Evolutionary conservation across 2,797 vertebrate species (phyloP), one percentile per base, ranked within the genome.

Genomic region (Sebastes vulpes): DNA sequence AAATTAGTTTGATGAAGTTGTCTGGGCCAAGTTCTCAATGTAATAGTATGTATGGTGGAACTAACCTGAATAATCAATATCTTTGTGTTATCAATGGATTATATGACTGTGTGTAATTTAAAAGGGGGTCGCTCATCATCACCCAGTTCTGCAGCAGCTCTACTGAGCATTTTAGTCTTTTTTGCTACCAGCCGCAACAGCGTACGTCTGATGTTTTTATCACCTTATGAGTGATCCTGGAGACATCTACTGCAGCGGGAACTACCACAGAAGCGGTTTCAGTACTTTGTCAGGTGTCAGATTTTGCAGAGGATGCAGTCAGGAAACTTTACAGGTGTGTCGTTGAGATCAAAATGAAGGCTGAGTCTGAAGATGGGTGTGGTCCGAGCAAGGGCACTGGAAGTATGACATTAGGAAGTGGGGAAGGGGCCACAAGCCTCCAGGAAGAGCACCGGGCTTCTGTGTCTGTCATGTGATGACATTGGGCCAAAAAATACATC

Each of bases 121-220:
- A 66, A 66, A 20, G 5, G 4, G 2, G 25, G n/a, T 46, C 2
- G 9, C 16, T 29, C 9, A 8, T 31, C 18, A 4, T 10, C 29
- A 31, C 21, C 42, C 16, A 25, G 10, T 54, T 25, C 53, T 54
- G 10, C n/a, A 54, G 53, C 12, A 54, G 9, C 12, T 25, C 3
- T 18, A 9, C 0, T 0, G 48, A 50, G 48, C n/a, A 50, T 20
- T 46, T 46, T 18, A 46, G 42, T 8, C 48, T n/a, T 0, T 50
- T 50, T 20, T 50, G n/a, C 14, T 20, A 50, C n/a, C 48, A 50
- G 52, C 10, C 9, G 2, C n/a, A 4, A 57, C 25, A 29, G 56
- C 26, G 8, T 9, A 28, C 1, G 9, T n/a, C 57, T 59, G 57
- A 18, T 59, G 1, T 31, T 59, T 0, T 31, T 32, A 31, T 31